Base-by-base conservation (phyloP, 2,113 vertebrate species). In the Rhynchopsitta pachyrhyncha region DNA sequence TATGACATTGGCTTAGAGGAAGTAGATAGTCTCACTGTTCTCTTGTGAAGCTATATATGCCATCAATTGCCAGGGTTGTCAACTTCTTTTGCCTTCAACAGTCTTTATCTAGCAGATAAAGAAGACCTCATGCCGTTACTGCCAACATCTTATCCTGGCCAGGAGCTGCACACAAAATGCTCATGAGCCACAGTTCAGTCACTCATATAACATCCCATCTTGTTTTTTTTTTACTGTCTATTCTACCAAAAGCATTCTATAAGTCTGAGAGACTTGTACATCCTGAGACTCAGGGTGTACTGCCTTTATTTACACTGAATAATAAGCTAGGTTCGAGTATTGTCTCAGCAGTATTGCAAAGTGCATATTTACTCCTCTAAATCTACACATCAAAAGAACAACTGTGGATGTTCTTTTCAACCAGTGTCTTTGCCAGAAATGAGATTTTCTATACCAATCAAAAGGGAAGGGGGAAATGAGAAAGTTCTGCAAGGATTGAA, bases 41-140 rank as follows among this genome's bases (percentile, higher is more conserved):
- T 77, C 33, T 55, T 88, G 8, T 63, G 41, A 77, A 74, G n/a
- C 4, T 57, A 16, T 83, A 52, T 29, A 53, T 3, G 8, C 4
- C 16, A 55, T 55, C 39, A 42, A 0, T 29, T 71, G 8, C 39
- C 52, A 55, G 23, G 25, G 13, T 0, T 76, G 35, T 35, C 39
- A 55, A 25, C 19, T 17, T 2, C 2, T 71, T 92, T 55, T 73
- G 9, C 6, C 7, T 86, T 90, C 35, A 77, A 19, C 2, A 44
- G 7, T 4, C 3, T 70, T 88, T 81, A n/a, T 44, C 22, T 42
- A 50, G 5, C 3, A 31, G 24, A n/a, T 23, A 59, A n/a, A 59
- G 55, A 66, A 46, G 33, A 16, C 9, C 9, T 81, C 55, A 53
- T 41, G 10, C 6, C 62, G 17, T n/a, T 70, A n/a, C 7, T 53